Percentiles rank a stretch among this genome's conserved stretches.
phyloP scores from a whole-genome alignment of 2,797 vertebrate species.

The Myotis myotis region DNA sequence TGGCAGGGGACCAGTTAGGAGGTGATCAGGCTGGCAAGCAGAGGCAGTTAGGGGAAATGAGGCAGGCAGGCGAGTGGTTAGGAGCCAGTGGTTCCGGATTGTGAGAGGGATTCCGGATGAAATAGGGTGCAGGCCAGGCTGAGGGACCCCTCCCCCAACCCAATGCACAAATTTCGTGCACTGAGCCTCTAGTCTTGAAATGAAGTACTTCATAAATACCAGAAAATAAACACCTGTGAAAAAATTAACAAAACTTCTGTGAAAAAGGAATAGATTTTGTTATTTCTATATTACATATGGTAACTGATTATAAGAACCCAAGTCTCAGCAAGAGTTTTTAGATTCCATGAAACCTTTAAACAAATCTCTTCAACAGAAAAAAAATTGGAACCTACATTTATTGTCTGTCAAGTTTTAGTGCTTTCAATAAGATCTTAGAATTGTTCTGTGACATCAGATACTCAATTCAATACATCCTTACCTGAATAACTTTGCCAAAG shows the following conservation, averaged over 20 bases:
- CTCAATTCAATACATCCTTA: background rate
- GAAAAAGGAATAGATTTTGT: background rate
- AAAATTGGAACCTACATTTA: background rate
- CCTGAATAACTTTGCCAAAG: background rate
- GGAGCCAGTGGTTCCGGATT: too few relatives aligned
- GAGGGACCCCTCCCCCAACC: too few relatives aligned
- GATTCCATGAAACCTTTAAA: background rate
- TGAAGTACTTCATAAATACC: background rate
- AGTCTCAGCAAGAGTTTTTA: background rate
- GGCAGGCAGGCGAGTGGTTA: too few relatives aligned
- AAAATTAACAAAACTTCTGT: background rate
- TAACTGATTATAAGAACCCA: background rate
- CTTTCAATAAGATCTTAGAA: conserved; percentile 25
- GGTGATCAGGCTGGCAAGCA: too few relatives aligned
- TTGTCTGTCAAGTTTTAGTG: background rate
- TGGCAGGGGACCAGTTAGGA: too few relatives aligned
- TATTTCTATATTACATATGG: background rate
- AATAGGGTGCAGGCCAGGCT: too few relatives aligned
- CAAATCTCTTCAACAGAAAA: background rate
- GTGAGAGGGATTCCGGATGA: too few relatives aligned
- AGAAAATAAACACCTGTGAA: conserved; percentile 9
- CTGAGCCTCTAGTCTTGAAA: background rate
- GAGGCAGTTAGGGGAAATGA: too few relatives aligned
- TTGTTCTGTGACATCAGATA: background rate
- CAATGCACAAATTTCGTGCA: too few relatives aligned